Evolutionary conservation across 35 echinoderm and acorn worm species (phyloP), one percentile per base, ranked within the genome.

Genomic region (Heliocidaris tuberculata): DNA sequence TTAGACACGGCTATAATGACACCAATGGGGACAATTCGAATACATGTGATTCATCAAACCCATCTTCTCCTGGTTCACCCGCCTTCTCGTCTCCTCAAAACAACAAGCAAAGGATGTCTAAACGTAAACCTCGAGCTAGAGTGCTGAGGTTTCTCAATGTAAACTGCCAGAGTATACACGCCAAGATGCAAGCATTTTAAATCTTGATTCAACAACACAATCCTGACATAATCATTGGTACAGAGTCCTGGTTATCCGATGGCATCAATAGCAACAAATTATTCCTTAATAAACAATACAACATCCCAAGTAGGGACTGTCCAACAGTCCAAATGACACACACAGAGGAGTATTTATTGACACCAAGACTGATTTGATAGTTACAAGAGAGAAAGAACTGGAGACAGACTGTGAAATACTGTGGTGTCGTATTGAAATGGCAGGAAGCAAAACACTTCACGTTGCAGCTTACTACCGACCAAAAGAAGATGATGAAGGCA

Each of bases 351-450:
- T 92, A 10, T 92, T 92, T 50, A 92, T 92, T 92, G 90, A 5
- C 16, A 92, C 90, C 48, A 92, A 92, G 32, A 30, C 29, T 48
- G 48, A 48, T 48, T 32, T 60, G 13, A 17, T 93, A 5, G 48
- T 70, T 50, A 31, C 50, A 50, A 70, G 29, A 60, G 92, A 60
- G 32, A 27, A 93, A 30, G 49, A 93, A 15, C 50, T 93, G 60
- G 92, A 93, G 49, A 93, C 49, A 5, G 59, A 93, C 48, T 93
- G 92, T 93, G 92, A 93, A 31, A 93, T 93, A n/a, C 92, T 93
- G 29, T 93, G 92, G 92, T 31, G 29, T 27, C 49, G 92, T 31
- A 93, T 93, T 92, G 32, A 92, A 48, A 50, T 92, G 90, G 90
- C 31, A 92, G 90, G 90, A 31, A 19, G 16, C 90, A 42, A 92